These are phyloP conservation scores for Sapayoa aenigma DNA, from an alignment of 2,113 vertebrate species.

Conservation along the genomic window DNA sequence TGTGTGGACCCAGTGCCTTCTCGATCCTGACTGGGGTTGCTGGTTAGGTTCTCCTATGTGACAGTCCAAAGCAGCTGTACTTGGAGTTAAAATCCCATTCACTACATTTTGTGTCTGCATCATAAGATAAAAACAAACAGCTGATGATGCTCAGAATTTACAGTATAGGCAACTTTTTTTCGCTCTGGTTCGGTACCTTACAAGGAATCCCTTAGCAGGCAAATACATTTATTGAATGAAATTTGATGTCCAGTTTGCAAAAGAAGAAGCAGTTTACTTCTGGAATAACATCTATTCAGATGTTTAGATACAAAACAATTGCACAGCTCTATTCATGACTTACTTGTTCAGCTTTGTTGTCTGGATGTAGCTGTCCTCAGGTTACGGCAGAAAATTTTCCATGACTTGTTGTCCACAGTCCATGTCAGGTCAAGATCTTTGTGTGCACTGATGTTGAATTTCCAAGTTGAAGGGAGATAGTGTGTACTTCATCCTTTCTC, in stretches of 20 bases:
- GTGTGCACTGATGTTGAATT: not conserved
- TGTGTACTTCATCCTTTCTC: not conserved
- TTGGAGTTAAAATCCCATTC: not conserved
- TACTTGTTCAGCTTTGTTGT: not conserved
- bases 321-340: not conserved
- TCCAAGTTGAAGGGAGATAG: not conserved
- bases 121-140: not conserved
- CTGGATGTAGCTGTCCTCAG: not conserved
- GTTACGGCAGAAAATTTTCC: not conserved
- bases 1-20: not conserved
- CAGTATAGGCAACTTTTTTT: not conserved
- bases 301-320: not conserved
- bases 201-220: not conserved
- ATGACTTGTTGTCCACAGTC: not conserved
- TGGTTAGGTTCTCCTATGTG: not conserved
- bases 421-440: not conserved
- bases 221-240: not conserved
- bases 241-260: not conserved
- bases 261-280: not conserved
- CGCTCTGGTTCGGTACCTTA: not conserved
- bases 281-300: not conserved
- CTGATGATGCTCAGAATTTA: not conserved
- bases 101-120: not conserved
- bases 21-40: fast-evolving
- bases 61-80: not conserved